Conservation (phyloP, 2,888 invertebrate genomes). For the Melieria omissa region DNA sequence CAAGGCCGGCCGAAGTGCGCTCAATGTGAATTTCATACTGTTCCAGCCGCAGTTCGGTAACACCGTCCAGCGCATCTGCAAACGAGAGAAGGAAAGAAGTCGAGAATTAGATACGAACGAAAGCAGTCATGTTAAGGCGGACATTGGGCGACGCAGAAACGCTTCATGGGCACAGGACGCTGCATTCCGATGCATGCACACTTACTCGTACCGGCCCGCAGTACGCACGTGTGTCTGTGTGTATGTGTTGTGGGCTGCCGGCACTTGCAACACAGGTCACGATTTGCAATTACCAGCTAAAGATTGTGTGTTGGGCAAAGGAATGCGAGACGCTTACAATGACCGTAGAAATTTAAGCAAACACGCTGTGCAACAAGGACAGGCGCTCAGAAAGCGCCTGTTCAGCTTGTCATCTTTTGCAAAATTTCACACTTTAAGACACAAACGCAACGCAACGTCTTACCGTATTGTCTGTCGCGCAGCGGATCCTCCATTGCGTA, state of each 20-base stretch:
- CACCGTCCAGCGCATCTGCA: conserved; percentile 67
- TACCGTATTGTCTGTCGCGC: conserved; percentile 48
- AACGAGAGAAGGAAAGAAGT: neutral
- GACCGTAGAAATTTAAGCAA: too few relatives aligned
- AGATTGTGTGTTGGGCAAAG: conserved; percentile 16
- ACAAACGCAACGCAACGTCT: conserved; percentile 18
- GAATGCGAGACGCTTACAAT: neutral
- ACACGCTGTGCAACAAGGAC: too few relatives aligned
- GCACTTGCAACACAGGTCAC: conserved; percentile 49
- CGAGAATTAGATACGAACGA: neutral
- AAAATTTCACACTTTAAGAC: neutral
- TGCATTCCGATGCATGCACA: too few relatives aligned
- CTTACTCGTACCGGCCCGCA: neutral
- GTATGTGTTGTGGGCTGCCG: conserved; percentile 22
- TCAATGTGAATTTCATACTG: conserved; percentile 86
- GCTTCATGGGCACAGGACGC: too few relatives aligned
- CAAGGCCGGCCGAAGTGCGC: conserved; percentile 89
- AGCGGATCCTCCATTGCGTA: conserved; percentile 46
- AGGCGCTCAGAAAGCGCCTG: too few relatives aligned
- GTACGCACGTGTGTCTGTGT: neutral
- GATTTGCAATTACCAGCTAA: conserved; percentile 52
- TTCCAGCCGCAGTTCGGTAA: conserved; percentile 74
- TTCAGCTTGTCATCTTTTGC: too few relatives aligned
- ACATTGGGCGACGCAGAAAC: too few relatives aligned
- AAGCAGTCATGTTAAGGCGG: neutral